Evolutionary conservation across 2,113 vertebrate genomes (phyloP).

Genomic region (Penelope pileata): DNA sequence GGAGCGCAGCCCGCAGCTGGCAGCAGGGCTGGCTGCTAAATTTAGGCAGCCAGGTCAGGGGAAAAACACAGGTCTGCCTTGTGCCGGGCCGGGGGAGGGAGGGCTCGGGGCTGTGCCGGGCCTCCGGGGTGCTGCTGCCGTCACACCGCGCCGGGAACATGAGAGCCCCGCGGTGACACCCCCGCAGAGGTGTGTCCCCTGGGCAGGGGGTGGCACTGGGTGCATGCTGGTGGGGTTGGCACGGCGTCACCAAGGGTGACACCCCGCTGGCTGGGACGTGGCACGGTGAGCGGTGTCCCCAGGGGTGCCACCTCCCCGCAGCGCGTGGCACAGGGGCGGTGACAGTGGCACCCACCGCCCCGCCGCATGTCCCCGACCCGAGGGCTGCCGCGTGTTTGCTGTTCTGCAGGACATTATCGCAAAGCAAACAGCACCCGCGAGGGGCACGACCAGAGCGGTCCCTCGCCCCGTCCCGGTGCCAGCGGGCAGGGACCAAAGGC

Average conservation of each 20-base stretch:
- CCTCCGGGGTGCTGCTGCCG: neutral
- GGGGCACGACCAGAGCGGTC: neutral
- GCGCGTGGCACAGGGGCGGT: no score
- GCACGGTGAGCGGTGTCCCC: neutral
- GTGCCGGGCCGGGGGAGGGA: neutral
- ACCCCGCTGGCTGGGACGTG: no score
- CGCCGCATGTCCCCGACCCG: neutral
- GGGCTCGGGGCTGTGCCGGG: neutral
- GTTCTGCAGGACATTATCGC: conserved; percentile 67
- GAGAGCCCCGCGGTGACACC: neutral
- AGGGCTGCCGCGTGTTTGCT: conserved; percentile 22
- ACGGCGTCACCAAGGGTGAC: neutral
- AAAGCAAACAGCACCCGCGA: conserved; percentile 58
- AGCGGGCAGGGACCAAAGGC: neutral
- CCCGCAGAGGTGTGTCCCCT: neutral
- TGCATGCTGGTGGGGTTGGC: neutral
- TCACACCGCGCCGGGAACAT: neutral
- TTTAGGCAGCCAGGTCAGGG: neutral
- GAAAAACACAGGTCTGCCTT: neutral
- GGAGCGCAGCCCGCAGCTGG: neutral
- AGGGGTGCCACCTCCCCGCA: neutral
- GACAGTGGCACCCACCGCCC: neutral
- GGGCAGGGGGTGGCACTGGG: neutral
- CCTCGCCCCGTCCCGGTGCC: neutral
- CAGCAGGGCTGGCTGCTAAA: conserved; percentile 3